Percentiles rank a stretch among this genome's conserved stretches.
These are phyloP conservation scores for Oligia strigilis DNA, from an alignment of 2,888 invertebrate genomes.

Conservation along the genomic window DNA sequence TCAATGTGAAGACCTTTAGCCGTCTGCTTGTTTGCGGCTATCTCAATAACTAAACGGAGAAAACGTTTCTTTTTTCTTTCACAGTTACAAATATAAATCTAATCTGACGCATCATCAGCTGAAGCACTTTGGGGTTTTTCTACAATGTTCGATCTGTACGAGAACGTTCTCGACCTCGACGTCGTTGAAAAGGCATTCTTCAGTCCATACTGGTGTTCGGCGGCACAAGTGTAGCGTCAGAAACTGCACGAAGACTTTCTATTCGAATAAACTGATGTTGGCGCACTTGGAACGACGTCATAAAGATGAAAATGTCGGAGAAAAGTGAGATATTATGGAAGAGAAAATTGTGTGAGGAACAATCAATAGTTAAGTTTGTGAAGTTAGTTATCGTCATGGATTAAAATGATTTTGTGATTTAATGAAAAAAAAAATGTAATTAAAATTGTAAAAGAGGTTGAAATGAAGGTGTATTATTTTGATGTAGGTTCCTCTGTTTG, in stretches of 20 bases:
- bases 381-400: background rate
- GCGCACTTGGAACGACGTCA: constrained; percentile 64
- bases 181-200: constrained; percentile 64
- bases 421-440: background rate
- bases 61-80: constrained; percentile 3
- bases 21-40: too few relatives aligned
- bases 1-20: background rate
- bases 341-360: background rate
- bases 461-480: constrained; percentile 3
- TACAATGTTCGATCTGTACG: constrained; percentile 65
- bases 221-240: constrained; percentile 57
- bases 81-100: constrained; percentile 74
- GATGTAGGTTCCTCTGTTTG: background rate
- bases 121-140: constrained; percentile 66
- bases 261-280: constrained; percentile 67
- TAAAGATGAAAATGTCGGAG: constrained; percentile 26
- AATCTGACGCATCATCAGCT: constrained; percentile 71
- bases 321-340: background rate
- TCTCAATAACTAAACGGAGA: background rate
- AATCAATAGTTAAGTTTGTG: background rate
- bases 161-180: constrained; percentile 57
- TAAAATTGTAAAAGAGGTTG: background rate
- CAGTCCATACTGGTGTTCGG: constrained; percentile 70
- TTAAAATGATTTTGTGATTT: background rate
- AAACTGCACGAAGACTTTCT: constrained; percentile 67